Evolutionary conservation across 2,888 invertebrate genomes (phyloP), one percentile per base, ranked within the genome.

Genomic region (Heterodera filipjevi): DNA sequence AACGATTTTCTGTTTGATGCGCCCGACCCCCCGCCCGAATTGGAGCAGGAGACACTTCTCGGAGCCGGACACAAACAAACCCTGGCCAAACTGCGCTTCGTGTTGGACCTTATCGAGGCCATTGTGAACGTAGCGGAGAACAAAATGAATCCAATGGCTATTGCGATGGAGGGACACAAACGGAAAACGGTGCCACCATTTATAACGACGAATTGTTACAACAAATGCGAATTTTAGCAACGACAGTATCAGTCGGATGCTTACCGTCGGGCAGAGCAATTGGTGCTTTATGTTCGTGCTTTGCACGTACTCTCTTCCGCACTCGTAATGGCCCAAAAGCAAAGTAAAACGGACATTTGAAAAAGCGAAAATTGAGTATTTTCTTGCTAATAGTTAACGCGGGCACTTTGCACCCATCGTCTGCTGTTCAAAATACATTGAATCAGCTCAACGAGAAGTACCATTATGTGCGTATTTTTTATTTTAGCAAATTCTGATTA

Each of bases 11-110:
- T 76, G 19, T 75, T 77, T 12, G 66, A 68, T 16, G 86, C 83
- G 19, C 80, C 75, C 32, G 81, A 79, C 22, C 79, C 86, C 12
- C 87, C 95, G 30, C 96, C 96, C 22, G 95, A 96, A 90, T 91
- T 98, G 87, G 94, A 95, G 77, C 95, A 96, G 91, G 97, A 98
- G 91, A 96, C 96, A 27, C 92, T 97, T 72, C 92, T 97, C 88
- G 95, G 95, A 90, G 93, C 84, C 44, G 88, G 88, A 73, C 88
- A 88, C 74, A 84, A 85, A 46, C 81, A 85, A 79, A 84, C 86
- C n/a, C 92, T 99, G 90, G 95, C 96, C 32, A 98, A 98, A 91
- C 92, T 99, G 85, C 95, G 96, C 91, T 99, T 98, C 91, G 96
- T 98, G 82, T 92, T 96, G 87, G 95, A 96, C 82, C 92, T 99